Evolutionary conservation across 2,888 invertebrate genomes (phyloP), one percentile per base, ranked within the genome.

Genomic region (Morpho achilles): DNA sequence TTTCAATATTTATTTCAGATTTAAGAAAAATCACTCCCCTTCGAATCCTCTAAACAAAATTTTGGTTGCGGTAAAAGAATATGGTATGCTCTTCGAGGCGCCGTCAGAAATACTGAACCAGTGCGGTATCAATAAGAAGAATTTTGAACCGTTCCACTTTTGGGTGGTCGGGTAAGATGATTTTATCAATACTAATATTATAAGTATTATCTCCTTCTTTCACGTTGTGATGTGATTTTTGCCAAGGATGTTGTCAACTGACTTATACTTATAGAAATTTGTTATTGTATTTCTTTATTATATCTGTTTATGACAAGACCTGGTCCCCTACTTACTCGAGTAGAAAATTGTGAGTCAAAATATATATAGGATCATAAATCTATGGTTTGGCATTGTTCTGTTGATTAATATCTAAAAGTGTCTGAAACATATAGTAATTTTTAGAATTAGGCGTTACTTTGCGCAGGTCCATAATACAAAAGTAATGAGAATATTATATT

Each of bases 41-140:
- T 89, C 92, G 22, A 91, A 91, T 62, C 87, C 92, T 1, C 87
- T 95, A 56, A 95, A 95, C 73, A 95, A 94, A 77, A 95, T 94
- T 66, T 83, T 96, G 48, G 94, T 95, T 7, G 94, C 95, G 0
- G 94, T 97, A 39, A 96, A 96, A 77, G 98, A 98, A 73, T 95
- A 97, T 69, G 97, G 96, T 3, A 93, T 96, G 67, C 82, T 97
- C 60, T 95, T 96, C 81, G 93, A 94, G 74, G 93, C 91, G 61
- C 88, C 92, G 2, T 79, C 71, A 10, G 88, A 75, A 67, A 76
- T 80, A 70, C 78, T 82, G 69, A 67, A 69, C 53, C 85, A 87
- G 72, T 82, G 82, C 60, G 84, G 84, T 0, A 60, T 84, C 7
- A 76, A 60, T 43, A 89, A 83, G 73, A 90, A 88, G 61, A 79